phyloP scores from a whole-genome alignment of 2,113 vertebrate genomes.

The Rhombomys opimus region DNA sequence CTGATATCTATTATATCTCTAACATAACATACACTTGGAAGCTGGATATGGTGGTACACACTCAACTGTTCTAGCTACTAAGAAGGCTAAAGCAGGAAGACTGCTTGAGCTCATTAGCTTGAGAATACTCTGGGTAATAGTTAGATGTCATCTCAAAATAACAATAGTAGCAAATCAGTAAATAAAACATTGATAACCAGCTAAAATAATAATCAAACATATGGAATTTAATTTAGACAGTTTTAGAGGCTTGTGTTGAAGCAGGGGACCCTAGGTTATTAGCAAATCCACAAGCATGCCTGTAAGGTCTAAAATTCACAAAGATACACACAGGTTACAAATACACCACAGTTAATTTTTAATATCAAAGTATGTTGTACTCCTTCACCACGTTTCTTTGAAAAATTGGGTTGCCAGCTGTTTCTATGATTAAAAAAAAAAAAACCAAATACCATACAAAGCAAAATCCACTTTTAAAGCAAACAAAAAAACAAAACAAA shows the following conservation, averaged over 20 bases:
- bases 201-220: constrained; percentile 17
- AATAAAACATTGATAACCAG: neutral
- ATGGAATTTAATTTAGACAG: constrained; percentile 8
- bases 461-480: constrained; percentile 1
- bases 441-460: neutral
- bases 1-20: neutral
- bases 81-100: neutral
- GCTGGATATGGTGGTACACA: neutral
- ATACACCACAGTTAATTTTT: neutral
- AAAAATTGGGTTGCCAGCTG: neutral
- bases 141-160: neutral
- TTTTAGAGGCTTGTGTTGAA: neutral
- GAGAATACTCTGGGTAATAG: neutral
- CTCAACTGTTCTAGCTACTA: neutral
- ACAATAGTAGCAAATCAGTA: neutral
- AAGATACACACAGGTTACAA: neutral
- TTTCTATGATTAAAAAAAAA: neutral
- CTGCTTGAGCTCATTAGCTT: neutral
- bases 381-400: constrained; percentile 24
- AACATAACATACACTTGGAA: neutral
- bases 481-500: neutral
- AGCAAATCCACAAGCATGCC: neutral
- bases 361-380: neutral
- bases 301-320: neutral
- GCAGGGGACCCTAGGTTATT: neutral